These are phyloP conservation scores for Isotomurus palustris DNA, from an alignment of 2,888 invertebrate genomes.

Conservation along the genomic window DNA sequence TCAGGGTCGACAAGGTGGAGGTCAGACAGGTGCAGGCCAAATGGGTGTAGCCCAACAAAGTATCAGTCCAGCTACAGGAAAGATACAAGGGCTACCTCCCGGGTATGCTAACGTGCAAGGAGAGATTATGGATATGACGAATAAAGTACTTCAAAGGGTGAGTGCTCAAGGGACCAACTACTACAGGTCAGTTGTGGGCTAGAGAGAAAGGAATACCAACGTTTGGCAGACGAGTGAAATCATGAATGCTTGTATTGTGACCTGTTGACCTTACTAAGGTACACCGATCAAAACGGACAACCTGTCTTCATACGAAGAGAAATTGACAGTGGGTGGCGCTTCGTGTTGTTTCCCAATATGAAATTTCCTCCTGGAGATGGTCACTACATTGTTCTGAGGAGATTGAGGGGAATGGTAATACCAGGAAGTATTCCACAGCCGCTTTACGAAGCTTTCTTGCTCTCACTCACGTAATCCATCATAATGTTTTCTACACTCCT, in stretches of 20 bases:
- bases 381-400: conserved; percentile 25
- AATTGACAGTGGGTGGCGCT: conserved; percentile 16
- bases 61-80: not conserved
- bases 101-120: conserved; percentile 18
- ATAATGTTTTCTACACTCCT: not conserved
- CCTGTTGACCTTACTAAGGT: not conserved
- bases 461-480: conserved; percentile 10
- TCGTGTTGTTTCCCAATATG: conserved; percentile 23
- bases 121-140: conserved; percentile 22
- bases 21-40: not conserved
- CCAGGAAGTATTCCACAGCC: conserved; percentile 10
- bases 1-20: not conserved
- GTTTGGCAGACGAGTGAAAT: not conserved
- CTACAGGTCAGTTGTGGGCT: not conserved
- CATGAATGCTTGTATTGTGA: not conserved
- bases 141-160: conserved; percentile 25
- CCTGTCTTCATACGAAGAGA: conserved; percentile 19
- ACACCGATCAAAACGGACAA: conserved; percentile 9
- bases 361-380: conserved; percentile 26
- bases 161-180: conserved; percentile 14
- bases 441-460: conserved; percentile 16
- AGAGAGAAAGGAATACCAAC: not conserved
- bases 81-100: conserved; percentile 1
- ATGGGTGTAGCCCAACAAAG: not conserved
- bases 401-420: conserved; percentile 12